Conservation (phyloP, 2,113 vertebrate species). For the Microcebus ravelobensis region DNA sequence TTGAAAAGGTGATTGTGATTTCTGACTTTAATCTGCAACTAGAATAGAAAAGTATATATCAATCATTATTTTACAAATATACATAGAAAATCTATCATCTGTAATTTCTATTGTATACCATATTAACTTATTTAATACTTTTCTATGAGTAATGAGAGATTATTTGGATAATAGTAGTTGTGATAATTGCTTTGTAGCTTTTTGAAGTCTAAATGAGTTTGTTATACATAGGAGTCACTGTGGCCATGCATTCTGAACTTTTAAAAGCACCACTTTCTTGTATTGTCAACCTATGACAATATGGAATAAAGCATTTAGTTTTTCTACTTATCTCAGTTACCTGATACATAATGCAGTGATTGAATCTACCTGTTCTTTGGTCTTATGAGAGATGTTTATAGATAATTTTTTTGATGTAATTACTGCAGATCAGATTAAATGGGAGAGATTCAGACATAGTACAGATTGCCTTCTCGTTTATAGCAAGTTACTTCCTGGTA, state of each 20-base stretch:
- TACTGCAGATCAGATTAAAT: neutral
- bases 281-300: neutral
- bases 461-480: neutral
- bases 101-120: neutral
- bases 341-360: neutral
- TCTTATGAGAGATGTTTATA: neutral
- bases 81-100: neutral
- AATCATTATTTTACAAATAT: neutral
- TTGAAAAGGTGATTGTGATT: neutral
- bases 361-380: neutral
- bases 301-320: neutral
- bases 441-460: neutral
- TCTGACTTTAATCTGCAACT: neutral
- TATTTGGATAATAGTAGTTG: neutral
- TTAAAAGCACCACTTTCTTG: neutral
- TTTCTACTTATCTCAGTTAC: neutral
- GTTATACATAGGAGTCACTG: neutral
- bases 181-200: neutral
- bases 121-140: neutral
- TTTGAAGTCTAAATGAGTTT: neutral
- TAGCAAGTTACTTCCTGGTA: neutral
- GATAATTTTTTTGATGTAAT: neutral
- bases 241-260: neutral
- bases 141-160: neutral
- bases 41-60: neutral